A percentile compares a stretch with the other conserved stretches of the same genome.
Conservation (phyloP, 2,113 vertebrate genomes). For the Erythrocercus mccallii region DNA sequence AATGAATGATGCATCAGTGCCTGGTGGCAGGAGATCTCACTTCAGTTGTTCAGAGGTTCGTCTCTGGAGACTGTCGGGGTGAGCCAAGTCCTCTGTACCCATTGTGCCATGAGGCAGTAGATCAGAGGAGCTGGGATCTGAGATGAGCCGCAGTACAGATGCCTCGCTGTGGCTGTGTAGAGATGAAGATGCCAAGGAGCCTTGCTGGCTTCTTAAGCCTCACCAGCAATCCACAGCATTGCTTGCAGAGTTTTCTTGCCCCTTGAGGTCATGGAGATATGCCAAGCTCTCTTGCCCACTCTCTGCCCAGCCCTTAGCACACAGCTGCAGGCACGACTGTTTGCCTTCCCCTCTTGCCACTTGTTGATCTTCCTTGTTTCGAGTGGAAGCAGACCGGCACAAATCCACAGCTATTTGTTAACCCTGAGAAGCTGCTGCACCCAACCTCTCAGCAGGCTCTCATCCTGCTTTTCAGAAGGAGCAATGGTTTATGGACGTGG, state of each 20-base stretch:
- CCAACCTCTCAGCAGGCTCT: background rate
- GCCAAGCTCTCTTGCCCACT: background rate
- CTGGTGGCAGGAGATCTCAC: background rate
- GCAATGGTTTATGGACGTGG: background rate
- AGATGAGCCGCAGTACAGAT: rapidly evolving
- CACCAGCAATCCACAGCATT: background rate
- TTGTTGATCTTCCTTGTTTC: background rate
- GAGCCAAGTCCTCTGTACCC: background rate
- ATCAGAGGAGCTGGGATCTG: background rate
- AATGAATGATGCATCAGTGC: background rate
- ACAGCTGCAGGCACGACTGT: background rate
- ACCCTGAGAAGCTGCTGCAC: background rate
- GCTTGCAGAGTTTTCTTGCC: background rate
- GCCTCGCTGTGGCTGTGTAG: background rate
- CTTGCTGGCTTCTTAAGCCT: background rate
- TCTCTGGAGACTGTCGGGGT: background rate
- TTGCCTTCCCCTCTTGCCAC: background rate
- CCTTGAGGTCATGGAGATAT: background rate
- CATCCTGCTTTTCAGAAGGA: background rate
- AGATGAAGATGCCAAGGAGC: background rate
- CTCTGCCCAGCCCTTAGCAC: background rate
- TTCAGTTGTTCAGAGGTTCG: background rate
- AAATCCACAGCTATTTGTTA: background rate
- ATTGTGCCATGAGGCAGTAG: background rate
- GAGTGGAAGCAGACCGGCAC: background rate